Percentiles rank a stretch among this genome's conserved stretches.
Evolutionary conservation across 2,888 invertebrate species (phyloP).

Genomic region (Ernsta delagoae): DNA sequence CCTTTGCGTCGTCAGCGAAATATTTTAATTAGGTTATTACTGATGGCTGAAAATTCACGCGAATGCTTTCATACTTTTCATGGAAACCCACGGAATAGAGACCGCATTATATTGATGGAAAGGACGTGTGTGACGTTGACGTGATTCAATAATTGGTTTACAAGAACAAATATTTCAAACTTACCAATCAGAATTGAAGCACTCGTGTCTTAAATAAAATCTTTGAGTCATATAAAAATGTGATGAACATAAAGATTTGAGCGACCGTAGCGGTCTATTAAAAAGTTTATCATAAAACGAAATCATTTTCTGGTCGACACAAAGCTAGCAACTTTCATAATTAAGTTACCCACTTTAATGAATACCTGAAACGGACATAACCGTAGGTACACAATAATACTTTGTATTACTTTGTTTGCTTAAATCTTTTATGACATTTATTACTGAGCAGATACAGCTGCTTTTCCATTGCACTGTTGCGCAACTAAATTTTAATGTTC

Average conservation of each 20-base stretch:
- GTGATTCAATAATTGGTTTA: too few relatives aligned
- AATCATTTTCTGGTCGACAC: constrained; percentile 2
- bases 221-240: too few relatives aligned
- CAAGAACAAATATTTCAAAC: too few relatives aligned
- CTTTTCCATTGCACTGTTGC: constrained; percentile 15
- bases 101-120: too few relatives aligned
- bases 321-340: neutral
- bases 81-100: too few relatives aligned
- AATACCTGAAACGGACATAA: constrained; percentile 16
- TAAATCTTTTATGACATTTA: constrained; percentile 7
- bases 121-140: too few relatives aligned
- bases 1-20: constrained; percentile 67
- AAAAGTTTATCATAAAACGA: constrained; percentile 3
- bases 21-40: constrained; percentile 79
- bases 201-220: too few relatives aligned
- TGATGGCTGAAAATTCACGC: neutral
- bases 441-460: constrained; percentile 1
- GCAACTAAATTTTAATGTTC: constrained; percentile 26
- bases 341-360: constrained; percentile 16
- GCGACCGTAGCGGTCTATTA: neutral
- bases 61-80: neutral
- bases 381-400: constrained; percentile 14
- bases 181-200: too few relatives aligned
- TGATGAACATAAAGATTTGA: too few relatives aligned
- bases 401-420: constrained; percentile 18